These are phyloP conservation scores for Acronicta leporina DNA, from an alignment of 2,888 invertebrate species.

Conservation along the genomic window DNA sequence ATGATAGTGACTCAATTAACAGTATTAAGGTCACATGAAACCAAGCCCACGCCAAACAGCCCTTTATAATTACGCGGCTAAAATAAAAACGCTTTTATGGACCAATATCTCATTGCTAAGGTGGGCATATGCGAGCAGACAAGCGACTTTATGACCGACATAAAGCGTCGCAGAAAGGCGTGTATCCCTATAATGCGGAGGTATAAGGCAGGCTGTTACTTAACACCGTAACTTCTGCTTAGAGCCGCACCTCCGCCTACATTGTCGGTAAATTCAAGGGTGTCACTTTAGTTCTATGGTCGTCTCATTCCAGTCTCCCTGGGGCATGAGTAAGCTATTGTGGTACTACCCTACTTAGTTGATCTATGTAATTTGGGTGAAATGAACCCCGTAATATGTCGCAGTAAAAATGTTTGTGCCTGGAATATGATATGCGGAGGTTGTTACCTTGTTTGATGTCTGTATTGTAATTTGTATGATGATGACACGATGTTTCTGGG, in stretches of 20 bases:
- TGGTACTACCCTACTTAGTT: conserved; percentile 58
- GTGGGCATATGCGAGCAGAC: conserved; percentile 68
- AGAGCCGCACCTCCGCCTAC: conserved; percentile 67
- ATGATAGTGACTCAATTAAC: conserved; percentile 16
- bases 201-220: conserved; percentile 72
- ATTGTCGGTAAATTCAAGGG: conserved; percentile 77
- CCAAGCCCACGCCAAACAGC: conserved; percentile 36
- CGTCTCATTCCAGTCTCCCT: conserved; percentile 54
- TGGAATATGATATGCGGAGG: conserved; percentile 30
- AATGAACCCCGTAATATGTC: conserved; percentile 51
- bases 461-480: conserved; percentile 20
- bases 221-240: conserved; percentile 83
- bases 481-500: background rate
- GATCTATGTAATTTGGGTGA: conserved; percentile 61
- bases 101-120: conserved; percentile 69
- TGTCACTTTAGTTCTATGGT: conserved; percentile 67
- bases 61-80: conserved; percentile 56
- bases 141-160: conserved; percentile 75
- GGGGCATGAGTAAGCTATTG: conserved; percentile 58
- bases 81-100: conserved; percentile 67
- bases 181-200: conserved; percentile 64
- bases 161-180: conserved; percentile 73
- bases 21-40: conserved; percentile 37
- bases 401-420: conserved; percentile 51
- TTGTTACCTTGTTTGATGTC: conserved; percentile 16